Conservation (phyloP, 35 echinoderm and acorn worm genomes). For the Diadema setosum region DNA sequence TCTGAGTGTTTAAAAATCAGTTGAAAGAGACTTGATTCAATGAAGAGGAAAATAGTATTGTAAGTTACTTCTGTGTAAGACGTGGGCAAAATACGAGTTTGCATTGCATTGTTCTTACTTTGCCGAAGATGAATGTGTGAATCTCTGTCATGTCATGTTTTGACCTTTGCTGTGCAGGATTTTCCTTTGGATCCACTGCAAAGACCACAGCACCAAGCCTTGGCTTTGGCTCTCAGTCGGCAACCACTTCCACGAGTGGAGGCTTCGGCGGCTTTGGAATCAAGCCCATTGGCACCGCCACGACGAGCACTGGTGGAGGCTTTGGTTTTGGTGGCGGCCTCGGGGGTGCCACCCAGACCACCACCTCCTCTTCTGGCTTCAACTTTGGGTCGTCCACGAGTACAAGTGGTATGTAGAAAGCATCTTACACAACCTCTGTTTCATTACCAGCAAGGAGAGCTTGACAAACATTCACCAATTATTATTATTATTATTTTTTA, state of each 20-base stretch:
- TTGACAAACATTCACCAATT: no score
- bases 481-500: no score
- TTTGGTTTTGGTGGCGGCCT: conserved; percentile 11
- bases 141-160: no score
- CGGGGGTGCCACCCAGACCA: conserved; percentile 2
- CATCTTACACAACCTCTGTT: no score
- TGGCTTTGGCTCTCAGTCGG: conserved; percentile 19
- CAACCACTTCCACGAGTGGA: conserved; percentile 10
- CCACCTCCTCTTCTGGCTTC: conserved; percentile 41
- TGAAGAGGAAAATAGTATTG: no score
- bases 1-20: no score
- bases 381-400: conserved; percentile 40
- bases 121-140: no score
- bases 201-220: conserved; percentile 41
- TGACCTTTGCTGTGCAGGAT: not conserved
- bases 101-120: no score
- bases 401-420: conserved; percentile 6
- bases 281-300: conserved; percentile 45
- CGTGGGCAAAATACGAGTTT: no score
- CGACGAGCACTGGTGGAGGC: conserved; percentile 44
- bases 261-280: conserved; percentile 47
- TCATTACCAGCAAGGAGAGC: no score
- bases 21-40: no score
- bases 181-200: conserved; percentile 29
- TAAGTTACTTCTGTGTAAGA: no score